These are phyloP conservation scores for Poeciliopsis retropinna DNA, from an alignment of 2,113 vertebrate genomes.

Conservation along the genomic window DNA sequence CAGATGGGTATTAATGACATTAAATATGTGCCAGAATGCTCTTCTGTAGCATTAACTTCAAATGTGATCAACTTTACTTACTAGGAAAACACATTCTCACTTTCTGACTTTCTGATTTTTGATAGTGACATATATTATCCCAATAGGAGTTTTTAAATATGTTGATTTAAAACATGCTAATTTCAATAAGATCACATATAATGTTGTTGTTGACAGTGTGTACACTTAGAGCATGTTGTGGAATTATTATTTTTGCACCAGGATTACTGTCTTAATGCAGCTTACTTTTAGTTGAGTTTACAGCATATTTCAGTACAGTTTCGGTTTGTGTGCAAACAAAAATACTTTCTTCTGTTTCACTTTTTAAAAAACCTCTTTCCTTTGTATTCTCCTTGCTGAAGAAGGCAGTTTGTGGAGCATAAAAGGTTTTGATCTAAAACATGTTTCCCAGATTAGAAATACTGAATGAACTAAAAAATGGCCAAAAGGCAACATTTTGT, in stretches of 20 bases:
- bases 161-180: too few relatives aligned
- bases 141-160: too few relatives aligned
- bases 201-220: not conserved
- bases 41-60: constrained; percentile 32
- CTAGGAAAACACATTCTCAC: too few relatives aligned
- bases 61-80: too few relatives aligned
- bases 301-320: too few relatives aligned
- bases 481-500: not conserved
- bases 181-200: not conserved
- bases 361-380: not conserved
- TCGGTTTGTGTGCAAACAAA: too few relatives aligned
- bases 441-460: not conserved
- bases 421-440: not conserved
- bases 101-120: too few relatives aligned
- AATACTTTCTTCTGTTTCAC: not conserved
- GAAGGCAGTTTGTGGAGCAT: not conserved
- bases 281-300: too few relatives aligned
- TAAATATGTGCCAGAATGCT: constrained; percentile 17
- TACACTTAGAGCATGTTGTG: not conserved
- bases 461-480: not conserved
- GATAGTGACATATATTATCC: too few relatives aligned
- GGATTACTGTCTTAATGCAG: too few relatives aligned
- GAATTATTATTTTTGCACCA: not conserved
- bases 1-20: constrained; percentile 46
- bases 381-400: not conserved